phyloP scores from a whole-genome alignment of 2,888 invertebrate species.

The Rotaria macrura region DNA sequence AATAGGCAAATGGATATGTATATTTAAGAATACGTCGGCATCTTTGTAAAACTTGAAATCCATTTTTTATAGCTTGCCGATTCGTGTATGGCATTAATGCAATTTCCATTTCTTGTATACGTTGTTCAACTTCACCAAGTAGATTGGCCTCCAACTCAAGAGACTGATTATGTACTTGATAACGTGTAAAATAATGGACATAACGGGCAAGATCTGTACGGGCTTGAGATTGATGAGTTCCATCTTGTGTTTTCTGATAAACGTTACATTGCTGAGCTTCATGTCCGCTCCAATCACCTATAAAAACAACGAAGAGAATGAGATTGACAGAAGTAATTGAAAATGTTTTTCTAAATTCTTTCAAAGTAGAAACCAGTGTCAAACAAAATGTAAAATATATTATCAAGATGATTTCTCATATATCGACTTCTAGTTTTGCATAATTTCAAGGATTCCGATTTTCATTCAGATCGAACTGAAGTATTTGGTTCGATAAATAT shows the following conservation, averaged over 20 bases:
- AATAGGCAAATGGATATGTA: neutral
- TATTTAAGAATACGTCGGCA: neutral
- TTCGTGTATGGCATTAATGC: slow-evolving; percentile 74
- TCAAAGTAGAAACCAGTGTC: too few species aligned
- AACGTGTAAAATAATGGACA: neutral
- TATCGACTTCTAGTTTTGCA: too few species aligned
- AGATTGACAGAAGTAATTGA: too few species aligned
- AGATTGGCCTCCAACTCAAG: neutral
- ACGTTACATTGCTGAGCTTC: neutral
- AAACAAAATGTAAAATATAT: too few species aligned
- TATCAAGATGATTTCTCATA: too few species aligned
- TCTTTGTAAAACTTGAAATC: neutral
- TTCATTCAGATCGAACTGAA: too few species aligned
- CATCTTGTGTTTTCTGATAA: neutral
- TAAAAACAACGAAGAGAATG: neutral
- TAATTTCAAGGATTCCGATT: too few species aligned
- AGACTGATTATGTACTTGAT: neutral
- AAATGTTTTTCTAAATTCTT: too few species aligned
- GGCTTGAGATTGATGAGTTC: neutral
- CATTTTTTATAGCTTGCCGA: neutral
- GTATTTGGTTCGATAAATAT: too few species aligned
- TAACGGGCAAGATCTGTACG: neutral
- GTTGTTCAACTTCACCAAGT: neutral
- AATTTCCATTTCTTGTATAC: neutral
- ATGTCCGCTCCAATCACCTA: neutral